phyloP scores from a whole-genome alignment of 2,888 invertebrate species.

The Hydropsyche betteni region DNA sequence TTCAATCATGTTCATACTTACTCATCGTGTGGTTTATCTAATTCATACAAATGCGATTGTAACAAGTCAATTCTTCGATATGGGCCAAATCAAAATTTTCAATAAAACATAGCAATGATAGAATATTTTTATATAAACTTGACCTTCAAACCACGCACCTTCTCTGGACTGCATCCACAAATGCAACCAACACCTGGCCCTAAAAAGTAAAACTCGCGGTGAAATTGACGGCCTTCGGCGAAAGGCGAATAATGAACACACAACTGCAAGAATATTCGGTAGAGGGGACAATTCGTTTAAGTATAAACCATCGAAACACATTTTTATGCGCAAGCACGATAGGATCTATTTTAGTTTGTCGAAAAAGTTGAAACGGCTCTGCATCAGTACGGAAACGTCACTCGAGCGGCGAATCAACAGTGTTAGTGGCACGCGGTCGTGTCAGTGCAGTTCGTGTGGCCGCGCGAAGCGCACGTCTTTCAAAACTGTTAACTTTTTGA shows the following conservation, averaged over 20 bases:
- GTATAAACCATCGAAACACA: neutral
- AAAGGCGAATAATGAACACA: slow-evolving; percentile 4
- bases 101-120: too few species aligned
- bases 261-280: neutral
- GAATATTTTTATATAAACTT: too few species aligned
- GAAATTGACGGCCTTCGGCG: slow-evolving; percentile 27
- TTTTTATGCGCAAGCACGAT: neutral
- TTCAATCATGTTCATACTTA: too few species aligned
- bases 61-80: too few species aligned
- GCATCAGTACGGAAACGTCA: too few species aligned
- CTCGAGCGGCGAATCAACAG: too few species aligned
- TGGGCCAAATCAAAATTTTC: too few species aligned
- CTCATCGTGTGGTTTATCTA: too few species aligned
- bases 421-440: too few species aligned
- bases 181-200: slow-evolving; percentile 3
- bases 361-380: too few species aligned
- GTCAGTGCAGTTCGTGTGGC: neutral
- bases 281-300: neutral
- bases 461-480: neutral
- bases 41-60: too few species aligned
- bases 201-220: neutral
- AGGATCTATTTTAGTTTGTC: too few species aligned
- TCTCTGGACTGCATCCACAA: neutral
- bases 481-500: neutral
- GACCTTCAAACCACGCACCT: neutral